Evolutionary conservation across 2,888 invertebrate genomes (phyloP).

Genomic region (Plusia festucae): DNA sequence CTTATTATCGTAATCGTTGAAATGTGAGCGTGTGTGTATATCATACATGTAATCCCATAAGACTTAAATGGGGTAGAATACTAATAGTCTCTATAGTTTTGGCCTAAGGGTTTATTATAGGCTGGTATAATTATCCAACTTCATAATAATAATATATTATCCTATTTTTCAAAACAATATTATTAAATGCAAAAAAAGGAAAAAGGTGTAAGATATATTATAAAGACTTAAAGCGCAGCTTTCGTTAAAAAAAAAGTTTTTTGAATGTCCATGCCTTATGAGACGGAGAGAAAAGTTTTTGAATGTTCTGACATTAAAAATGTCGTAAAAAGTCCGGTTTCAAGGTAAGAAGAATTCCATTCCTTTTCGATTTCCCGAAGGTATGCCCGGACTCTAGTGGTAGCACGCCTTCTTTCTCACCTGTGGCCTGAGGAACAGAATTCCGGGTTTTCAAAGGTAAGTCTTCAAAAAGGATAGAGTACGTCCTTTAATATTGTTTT

Average conservation of each 20-base stretch:
- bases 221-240: no score
- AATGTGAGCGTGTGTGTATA: constrained; percentile 1
- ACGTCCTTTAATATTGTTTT: not conserved
- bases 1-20: constrained; percentile 2
- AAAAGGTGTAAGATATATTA: no score
- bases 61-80: not conserved
- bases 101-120: not conserved
- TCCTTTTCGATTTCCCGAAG: not conserved
- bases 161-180: no score
- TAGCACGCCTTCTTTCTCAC: not conserved
- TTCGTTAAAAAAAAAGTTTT: no score
- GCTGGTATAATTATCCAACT: no score
- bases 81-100: not conserved
- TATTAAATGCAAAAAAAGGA: no score
- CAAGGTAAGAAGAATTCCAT: not conserved
- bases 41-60: not conserved
- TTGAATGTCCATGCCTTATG: no score
- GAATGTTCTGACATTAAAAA: not conserved
- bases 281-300: not conserved
- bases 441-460: not conserved
- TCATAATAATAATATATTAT: no score
- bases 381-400: not conserved
- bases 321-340: no score
- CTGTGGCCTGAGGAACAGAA: not conserved
- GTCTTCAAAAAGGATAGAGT: not conserved